Conservation (phyloP, 2,113 vertebrate genomes). For the Brachirus orientalis region DNA sequence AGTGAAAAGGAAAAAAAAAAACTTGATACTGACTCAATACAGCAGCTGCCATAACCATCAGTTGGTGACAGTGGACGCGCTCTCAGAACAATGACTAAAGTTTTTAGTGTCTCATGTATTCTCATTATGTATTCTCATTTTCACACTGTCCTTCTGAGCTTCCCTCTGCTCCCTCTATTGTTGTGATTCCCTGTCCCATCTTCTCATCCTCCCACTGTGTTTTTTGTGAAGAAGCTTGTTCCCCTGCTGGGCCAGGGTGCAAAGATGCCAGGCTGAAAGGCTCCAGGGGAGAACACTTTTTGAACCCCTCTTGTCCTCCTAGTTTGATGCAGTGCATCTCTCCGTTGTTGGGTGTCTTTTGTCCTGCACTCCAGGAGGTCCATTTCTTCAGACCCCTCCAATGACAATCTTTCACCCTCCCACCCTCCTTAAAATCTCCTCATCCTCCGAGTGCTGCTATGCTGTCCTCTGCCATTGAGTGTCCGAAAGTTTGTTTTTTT, state of each 20-base stretch:
- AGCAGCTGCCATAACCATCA: slow-evolving; percentile 66
- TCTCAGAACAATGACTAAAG: slow-evolving; percentile 54
- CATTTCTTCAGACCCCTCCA: slow-evolving; percentile 70
- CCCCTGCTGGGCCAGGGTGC: slow-evolving; percentile 69
- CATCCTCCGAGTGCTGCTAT: slow-evolving; percentile 51
- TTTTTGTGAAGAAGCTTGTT: slow-evolving; percentile 69
- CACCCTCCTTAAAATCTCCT: slow-evolving; percentile 50
- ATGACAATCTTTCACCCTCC: slow-evolving; percentile 61
- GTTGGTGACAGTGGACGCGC: slow-evolving; percentile 64
- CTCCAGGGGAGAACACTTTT: slow-evolving; percentile 71
- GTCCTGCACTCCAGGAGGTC: slow-evolving; percentile 67
- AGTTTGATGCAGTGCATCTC: slow-evolving; percentile 78
- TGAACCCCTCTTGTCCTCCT: slow-evolving; percentile 77
- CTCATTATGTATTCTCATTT: slow-evolving; percentile 67
- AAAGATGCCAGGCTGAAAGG: slow-evolving; percentile 70
- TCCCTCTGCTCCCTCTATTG: slow-evolving; percentile 59
- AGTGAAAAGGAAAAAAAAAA: neutral
- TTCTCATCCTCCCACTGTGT: slow-evolving; percentile 78
- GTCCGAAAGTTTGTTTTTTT: slow-evolving; percentile 35
- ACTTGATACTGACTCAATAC: neutral
- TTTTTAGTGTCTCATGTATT: slow-evolving; percentile 62
- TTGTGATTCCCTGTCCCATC: slow-evolving; percentile 64
- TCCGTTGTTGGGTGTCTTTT: slow-evolving; percentile 72
- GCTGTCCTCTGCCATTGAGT: slow-evolving; percentile 38
- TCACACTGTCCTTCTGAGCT: slow-evolving; percentile 71